phyloP scores from a whole-genome alignment of 2,797 vertebrate species.

The Xiphophorus birchmanni region DNA sequence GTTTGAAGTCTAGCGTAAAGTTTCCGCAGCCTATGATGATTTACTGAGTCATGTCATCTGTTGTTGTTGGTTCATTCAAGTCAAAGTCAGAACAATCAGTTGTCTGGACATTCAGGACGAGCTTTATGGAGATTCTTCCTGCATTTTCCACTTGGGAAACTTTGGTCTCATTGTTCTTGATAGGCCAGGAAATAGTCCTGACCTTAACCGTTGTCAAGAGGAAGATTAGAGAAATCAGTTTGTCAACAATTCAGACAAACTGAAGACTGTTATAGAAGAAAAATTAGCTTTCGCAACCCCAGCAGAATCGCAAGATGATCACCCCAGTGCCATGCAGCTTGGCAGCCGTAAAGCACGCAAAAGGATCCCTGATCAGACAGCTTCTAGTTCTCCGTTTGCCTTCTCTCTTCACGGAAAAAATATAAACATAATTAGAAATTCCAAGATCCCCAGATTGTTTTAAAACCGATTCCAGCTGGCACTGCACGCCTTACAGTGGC shows the following conservation, averaged over 20 bases:
- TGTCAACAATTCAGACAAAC: background rate
- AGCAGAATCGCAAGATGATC: background rate
- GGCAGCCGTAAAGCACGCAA: no score
- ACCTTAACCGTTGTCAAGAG: background rate
- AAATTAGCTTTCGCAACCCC: background rate
- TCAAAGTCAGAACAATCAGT: background rate
- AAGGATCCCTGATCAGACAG: background rate
- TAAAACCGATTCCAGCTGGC: conserved; percentile 58
- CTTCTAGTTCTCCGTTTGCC: conserved; percentile 11
- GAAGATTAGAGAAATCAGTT: background rate
- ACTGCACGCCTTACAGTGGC: conserved; percentile 47
- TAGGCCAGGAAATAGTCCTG: background rate
- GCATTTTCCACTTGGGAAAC: background rate
- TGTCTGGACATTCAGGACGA: background rate
- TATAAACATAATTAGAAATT: conserved; percentile 61
- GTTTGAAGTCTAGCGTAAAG: background rate
- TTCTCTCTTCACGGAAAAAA: conserved; percentile 30
- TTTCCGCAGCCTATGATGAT: background rate
- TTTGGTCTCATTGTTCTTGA: background rate
- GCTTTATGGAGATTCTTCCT: background rate
- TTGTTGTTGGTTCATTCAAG: background rate
- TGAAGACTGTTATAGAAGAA: background rate
- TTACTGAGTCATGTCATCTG: background rate
- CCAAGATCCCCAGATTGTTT: conserved; percentile 51
- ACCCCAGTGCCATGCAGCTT: background rate